phyloP scores from a whole-genome alignment of 2,797 vertebrate species.

The Thamnophis elegans region DNA sequence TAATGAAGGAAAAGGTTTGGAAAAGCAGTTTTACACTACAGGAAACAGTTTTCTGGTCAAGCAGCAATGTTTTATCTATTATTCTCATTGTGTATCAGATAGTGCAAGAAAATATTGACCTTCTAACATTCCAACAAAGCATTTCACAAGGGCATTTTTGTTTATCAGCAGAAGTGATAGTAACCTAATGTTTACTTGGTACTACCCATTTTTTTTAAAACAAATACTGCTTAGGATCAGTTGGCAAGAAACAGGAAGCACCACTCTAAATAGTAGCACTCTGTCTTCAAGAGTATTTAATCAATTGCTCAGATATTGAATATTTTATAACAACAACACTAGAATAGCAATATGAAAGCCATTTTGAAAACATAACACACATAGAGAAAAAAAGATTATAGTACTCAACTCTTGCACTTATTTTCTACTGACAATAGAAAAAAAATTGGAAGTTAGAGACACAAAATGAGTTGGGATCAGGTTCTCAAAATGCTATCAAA shows the following conservation, averaged over 20 bases:
- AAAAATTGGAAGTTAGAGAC: background rate
- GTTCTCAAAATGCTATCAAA: background rate
- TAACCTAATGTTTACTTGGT: background rate
- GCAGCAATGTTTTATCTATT: background rate
- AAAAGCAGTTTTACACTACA: background rate
- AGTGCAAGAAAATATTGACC: background rate
- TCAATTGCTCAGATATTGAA: background rate
- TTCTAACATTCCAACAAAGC: background rate
- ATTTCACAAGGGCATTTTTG: background rate
- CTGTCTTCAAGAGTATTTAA: background rate
- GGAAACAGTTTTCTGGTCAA: background rate
- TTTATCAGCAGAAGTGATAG: background rate
- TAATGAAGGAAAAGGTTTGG: background rate
- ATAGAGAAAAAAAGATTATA: background rate
- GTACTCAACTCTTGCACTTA: background rate
- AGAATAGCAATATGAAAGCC: background rate
- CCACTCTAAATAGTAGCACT: background rate
- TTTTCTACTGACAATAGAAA: background rate
- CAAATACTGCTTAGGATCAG: background rate
- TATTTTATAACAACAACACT: background rate
- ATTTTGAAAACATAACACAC: background rate
- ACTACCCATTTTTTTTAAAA: background rate
- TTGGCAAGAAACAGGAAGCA: background rate
- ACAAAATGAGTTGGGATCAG: background rate
- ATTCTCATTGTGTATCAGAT: background rate